Percentiles rank a stretch among this genome's conserved stretches.
Conservation (phyloP, 2,888 invertebrate species). For the Philonicus albiceps region DNA sequence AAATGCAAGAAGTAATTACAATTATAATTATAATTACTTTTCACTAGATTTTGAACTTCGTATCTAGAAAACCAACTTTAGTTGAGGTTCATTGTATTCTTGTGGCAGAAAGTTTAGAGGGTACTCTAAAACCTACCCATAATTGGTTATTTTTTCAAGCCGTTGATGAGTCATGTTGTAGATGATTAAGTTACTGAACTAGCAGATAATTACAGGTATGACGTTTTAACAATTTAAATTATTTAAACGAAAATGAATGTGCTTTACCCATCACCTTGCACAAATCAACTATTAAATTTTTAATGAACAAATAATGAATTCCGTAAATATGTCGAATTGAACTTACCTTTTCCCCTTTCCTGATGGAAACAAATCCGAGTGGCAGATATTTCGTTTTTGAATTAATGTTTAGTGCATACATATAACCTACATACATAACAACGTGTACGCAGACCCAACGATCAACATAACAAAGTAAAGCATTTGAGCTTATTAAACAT, state of each 20-base stretch:
- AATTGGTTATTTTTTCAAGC: not conserved
- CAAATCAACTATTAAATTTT: not conserved
- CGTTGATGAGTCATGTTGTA: not conserved
- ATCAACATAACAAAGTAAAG: not conserved
- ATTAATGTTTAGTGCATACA: not conserved
- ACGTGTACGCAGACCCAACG: not conserved
- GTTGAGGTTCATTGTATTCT: no score
- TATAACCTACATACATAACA: not conserved
- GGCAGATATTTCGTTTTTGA: not conserved
- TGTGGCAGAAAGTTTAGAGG: no score
- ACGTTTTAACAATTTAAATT: not conserved
- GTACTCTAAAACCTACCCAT: not conserved
- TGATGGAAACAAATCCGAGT: not conserved
- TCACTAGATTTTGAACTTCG: no score
- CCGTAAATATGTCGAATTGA: not conserved
- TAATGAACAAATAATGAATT: not conserved
- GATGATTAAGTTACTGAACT: not conserved
- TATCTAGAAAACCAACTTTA: no score
- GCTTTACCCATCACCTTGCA: not conserved
- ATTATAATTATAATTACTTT: no score
- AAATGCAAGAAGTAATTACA: no score
- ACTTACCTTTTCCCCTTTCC: not conserved
- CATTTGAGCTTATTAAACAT: not conserved
- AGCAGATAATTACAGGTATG: not conserved
- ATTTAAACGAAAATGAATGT: not conserved